Evolutionary conservation across 2,797 vertebrate species (phyloP), one percentile per base, ranked within the genome.

Genomic region (Cichlasoma orientale): DNA sequence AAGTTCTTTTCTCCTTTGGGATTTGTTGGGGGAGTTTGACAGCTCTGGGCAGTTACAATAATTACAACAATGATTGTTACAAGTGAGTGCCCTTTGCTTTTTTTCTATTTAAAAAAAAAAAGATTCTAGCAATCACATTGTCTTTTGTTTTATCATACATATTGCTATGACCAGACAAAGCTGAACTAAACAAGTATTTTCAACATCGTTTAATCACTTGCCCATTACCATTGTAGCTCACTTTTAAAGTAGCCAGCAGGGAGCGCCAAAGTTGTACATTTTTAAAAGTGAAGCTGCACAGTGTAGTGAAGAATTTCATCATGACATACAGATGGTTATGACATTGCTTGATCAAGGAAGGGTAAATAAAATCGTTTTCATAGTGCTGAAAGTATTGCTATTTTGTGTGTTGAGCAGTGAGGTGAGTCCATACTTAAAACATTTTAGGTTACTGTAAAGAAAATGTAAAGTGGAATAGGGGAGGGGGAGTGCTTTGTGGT

Each of bases 1-100:
- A 98, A 84, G 97, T 97, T 87, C 97, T 98, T 89, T 98, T 97
- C 91, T 98, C 96, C 1, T 98, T 96, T 36, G 97, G 97, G 87
- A 97, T 98, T 92, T 98, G 97, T 83, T 94, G 97, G 81, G 97
- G 97, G 70, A 97, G 95, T 88, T 94, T 98, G 92, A 98, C 96
- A 0, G 96, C 97, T 79, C 92, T 98, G 88, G 97, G 97, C 75
- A 98, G 97, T 94, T 98, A 98, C 93, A 98, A 98, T 92, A 95
- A 96, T 79, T 98, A 94, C 86, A 95, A 97, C 87, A 98, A 98
- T 92, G 94, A 98, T 85, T 97, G 97, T 87, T 98, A 97, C 95
- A 97, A 97, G 97, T 98, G 96, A 96, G 84, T 86, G 27, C 3
- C 72, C 10, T 61, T 58, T 74, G 12, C 13, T 38, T 23, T 1